Evolutionary conservation across 2,113 vertebrate species (phyloP).

Genomic region (human): DNA sequence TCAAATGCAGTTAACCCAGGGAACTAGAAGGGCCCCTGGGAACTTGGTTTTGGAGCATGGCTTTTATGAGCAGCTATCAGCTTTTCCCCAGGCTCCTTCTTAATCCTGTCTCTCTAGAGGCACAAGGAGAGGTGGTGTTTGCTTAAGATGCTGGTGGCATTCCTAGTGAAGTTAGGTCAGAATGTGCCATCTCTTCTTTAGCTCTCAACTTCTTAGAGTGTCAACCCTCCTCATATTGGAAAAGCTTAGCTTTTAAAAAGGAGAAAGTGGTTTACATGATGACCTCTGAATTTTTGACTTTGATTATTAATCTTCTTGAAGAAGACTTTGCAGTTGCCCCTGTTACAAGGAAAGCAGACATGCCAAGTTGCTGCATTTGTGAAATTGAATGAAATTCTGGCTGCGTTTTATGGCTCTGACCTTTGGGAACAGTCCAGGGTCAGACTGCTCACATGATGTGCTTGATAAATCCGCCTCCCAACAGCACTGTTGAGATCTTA

Average conservation of each 20-base stretch:
- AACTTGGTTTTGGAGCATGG: not conserved
- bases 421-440: slow-evolving; percentile 12
- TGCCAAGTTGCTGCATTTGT: slow-evolving; percentile 31
- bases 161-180: not conserved
- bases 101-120: not conserved
- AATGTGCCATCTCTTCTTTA: not conserved
- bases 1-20: slow-evolving; percentile 21
- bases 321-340: slow-evolving; percentile 65
- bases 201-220: not conserved
- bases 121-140: not conserved
- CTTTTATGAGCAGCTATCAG: not conserved
- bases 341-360: slow-evolving; percentile 6
- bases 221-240: not conserved
- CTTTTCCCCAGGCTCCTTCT: not conserved
- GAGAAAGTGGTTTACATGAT: slow-evolving; percentile 53
- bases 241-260: not conserved
- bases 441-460: not conserved
- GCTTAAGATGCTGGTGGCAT: not conserved
- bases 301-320: slow-evolving; percentile 56
- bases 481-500: not conserved
- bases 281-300: slow-evolving; percentile 69
- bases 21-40: not conserved
- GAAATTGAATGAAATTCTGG: slow-evolving; percentile 12
- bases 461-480: not conserved
- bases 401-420: not conserved